Evolutionary conservation across 1,140 invertebrate genomes (phyloP), one percentile per base, ranked within the genome.

Genomic region (Gryon sp.): DNA sequence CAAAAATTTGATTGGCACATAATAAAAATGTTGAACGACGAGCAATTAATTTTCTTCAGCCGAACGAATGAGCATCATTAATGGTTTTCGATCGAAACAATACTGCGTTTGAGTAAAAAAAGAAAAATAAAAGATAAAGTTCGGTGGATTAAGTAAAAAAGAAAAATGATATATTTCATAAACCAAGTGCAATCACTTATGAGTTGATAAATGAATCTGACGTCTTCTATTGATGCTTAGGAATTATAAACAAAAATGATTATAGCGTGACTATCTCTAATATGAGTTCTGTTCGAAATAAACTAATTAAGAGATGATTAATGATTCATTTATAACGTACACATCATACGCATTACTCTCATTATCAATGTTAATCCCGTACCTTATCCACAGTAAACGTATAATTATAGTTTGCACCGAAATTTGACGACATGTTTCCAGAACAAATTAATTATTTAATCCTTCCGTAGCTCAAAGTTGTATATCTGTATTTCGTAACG

Each of bases 371-470:
- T 73, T 72, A 77, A 77, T 68, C 65, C 53, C 24, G 32, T 32
- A 32, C 62, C 68, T 72, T 77, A 62, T 66, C 34, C 68, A 26
- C 32, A 41, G 46, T 68, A 77, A 77, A 66, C 62, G 46, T 52
- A 68, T 72, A 53, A 72, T 66, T 60, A 48, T 52, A 68, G 62
- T 16, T 60, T 62, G 45, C 19, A 8, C 60, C 32, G 24, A 26
- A 66, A 77, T 55, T 41, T 34, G 66, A 57, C 66, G 46, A 66
- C 46, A 77, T 72, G 48, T 72, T 66, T 68, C 46, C 45, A 66
- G 60, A 66, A 72, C 45, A 48, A 66, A 77, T 77, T 77, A 72
- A 77, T 77, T 72, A 77, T 72, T 72, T 72, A 66, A 68, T 66
- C 52, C n/a, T n/a, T 46, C 34, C 2, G 2, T 9, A 12, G 32